These are phyloP conservation scores for Gonatopus flavifemur DNA, from an alignment of 1,140 invertebrate genomes.

Conservation along the genomic window DNA sequence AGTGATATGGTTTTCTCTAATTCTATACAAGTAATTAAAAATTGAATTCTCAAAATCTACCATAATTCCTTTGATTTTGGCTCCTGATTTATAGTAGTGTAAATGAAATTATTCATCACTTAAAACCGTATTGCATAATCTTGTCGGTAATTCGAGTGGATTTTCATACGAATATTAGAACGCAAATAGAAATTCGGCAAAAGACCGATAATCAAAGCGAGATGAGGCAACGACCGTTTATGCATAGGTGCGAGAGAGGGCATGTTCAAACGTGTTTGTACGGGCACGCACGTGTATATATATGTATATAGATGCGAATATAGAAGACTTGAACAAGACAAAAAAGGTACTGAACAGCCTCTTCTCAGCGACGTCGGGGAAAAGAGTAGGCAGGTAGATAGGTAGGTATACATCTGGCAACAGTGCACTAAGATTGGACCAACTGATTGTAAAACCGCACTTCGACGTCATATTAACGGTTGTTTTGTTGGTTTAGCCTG, in stretches of 20 bases:
- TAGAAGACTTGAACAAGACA: conserved; percentile 29
- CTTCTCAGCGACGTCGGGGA: conserved; percentile 18
- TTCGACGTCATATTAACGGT: too few relatives aligned
- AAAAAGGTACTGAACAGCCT: conserved; percentile 30
- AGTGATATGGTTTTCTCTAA: too few relatives aligned
- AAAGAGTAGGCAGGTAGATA: too few relatives aligned
- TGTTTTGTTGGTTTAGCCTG: too few relatives aligned
- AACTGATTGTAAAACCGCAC: conserved; percentile 22
- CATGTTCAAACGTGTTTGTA: conserved; percentile 7
- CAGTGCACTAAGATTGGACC: conserved; percentile 37
- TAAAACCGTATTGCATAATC: too few relatives aligned
- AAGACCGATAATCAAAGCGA: too few relatives aligned
- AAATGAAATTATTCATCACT: too few relatives aligned
- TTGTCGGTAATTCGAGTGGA: too few relatives aligned
- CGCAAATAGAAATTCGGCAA: conserved; percentile 7
- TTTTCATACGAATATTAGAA: conserved; percentile 17
- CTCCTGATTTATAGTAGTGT: too few relatives aligned
- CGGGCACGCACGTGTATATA: conserved; percentile 17
- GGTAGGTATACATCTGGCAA: conserved; percentile 48
- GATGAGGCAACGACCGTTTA: conserved; percentile 14
- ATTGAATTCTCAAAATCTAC: too few relatives aligned
- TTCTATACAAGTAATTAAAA: too few relatives aligned
- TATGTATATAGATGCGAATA: conserved; percentile 17
- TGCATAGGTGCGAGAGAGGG: conserved; percentile 6
- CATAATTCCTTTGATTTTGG: too few relatives aligned